Base-by-base conservation (phyloP, 2,888 invertebrate species). In the Portevinia maculata region DNA sequence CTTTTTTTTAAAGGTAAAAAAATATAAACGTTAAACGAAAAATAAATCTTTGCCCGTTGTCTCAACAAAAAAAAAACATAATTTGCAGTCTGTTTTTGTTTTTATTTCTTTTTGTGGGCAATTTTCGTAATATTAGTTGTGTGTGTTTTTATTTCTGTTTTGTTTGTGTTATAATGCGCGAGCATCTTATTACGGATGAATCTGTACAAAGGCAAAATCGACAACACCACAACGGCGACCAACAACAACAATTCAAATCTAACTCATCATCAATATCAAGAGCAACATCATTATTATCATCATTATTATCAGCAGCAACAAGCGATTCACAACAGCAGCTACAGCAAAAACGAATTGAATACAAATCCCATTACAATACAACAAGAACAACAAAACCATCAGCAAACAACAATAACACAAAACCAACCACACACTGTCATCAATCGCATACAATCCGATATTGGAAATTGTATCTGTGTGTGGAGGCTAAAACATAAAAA, bases 401-500 rank as follows among this genome's bases (percentile, higher is more conserved):
- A 75, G 19, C 69, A 24, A 64, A 28, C 62, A 57, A 13, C 44
- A 67, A 46, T 62, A 21, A 64, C 57, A 74, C 76, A 70, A 15
- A 59, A 69, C 21, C 76, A 64, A 78, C 52, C 79, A 41, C 71
- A 76, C 78, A 83, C 84, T 79, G 84, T 84, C 57, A 84, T 84
- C 84, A 73, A 84, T 69, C 73, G 84, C 34, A 84, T 84, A 74
- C 84, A 84, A 74, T 28, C 73, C 79, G 84, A 84, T 69, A 84
- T 84, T 84, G 84, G 84, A 69, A 84, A 84, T 74, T 84, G 84
- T 69, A 84, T 84, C 65, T 79, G 84, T 84, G 84, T 84, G 84
- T 84, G 84, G 84, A 59, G 84, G 67, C 17, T 84, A 76, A 84
- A 84, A 79, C 78, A 84, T 84, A 84, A 84, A 74, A 84, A 84